Conservation (phyloP, 2,113 vertebrate species). For the Oplegnathus fasciatus region DNA sequence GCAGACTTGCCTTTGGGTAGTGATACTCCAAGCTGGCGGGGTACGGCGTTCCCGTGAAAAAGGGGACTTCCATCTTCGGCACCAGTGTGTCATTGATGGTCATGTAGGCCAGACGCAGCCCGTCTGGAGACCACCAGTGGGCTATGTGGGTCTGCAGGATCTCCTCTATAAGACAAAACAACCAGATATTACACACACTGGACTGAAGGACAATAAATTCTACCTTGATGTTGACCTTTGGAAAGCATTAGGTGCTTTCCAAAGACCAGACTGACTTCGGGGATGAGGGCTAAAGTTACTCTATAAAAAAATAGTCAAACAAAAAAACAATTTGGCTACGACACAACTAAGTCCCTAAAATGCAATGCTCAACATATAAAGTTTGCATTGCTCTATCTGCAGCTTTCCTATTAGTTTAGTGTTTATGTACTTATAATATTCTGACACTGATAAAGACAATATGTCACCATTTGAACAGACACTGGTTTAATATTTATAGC, state of each 20-base stretch:
- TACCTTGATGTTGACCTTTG: neutral
- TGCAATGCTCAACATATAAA: neutral
- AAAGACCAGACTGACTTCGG: neutral
- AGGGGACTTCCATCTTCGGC: conserved; percentile 93
- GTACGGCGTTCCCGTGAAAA: conserved; percentile 90
- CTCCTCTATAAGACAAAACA: conserved; percentile 87
- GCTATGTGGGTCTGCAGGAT: conserved; percentile 93
- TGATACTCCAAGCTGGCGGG: conserved; percentile 90
- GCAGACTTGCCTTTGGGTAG: conserved; percentile 92
- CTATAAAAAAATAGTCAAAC: no score
- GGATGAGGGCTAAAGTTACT: no score
- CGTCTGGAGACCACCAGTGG: conserved; percentile 98
- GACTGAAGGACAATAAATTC: neutral
- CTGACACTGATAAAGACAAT: conserved; percentile 20
- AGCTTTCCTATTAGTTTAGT: neutral
- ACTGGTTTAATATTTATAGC: neutral
- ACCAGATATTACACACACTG: neutral
- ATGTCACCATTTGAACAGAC: conserved; percentile 10
- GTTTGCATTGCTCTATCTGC: neutral
- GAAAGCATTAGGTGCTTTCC: no score
- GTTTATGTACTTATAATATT: conserved; percentile 1
- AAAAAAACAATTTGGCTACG: no score
- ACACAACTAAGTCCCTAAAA: neutral
- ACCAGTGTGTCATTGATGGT: conserved; percentile 96
- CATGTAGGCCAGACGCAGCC: conserved; percentile 93